phyloP scores from a whole-genome alignment of 2,888 invertebrate genomes.

The Hemicrepidius hirtus region DNA sequence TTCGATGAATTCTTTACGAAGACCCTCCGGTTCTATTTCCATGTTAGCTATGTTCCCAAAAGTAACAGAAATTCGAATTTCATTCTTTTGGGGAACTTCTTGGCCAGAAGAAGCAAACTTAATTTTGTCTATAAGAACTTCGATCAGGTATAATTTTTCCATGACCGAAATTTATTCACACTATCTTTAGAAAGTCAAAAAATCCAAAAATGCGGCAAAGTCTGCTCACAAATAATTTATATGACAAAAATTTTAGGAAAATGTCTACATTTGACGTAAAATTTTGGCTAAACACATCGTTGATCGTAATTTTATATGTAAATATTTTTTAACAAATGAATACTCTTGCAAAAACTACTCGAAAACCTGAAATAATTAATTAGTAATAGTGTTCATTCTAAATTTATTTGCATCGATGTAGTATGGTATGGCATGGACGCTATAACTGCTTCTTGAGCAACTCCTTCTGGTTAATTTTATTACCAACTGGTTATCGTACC shows the following conservation, averaged over 20 bases:
- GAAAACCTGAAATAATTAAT: no score
- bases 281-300: slow-evolving; percentile 5
- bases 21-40: slow-evolving; percentile 73
- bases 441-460: no score
- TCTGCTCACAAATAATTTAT: slow-evolving; percentile 26
- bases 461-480: no score
- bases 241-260: slow-evolving; percentile 38
- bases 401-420: no score
- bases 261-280: slow-evolving; percentile 43
- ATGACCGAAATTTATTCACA: slow-evolving; percentile 29
- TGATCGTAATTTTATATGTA: no score
- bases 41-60: slow-evolving; percentile 74
- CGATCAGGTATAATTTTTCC: slow-evolving; percentile 76
- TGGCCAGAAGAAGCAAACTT: slow-evolving; percentile 68
- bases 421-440: no score
- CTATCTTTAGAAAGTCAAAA: background rate
- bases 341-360: background rate
- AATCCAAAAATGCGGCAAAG: background rate
- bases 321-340: slow-evolving; percentile 40
- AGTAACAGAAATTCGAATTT: slow-evolving; percentile 72
- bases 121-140: slow-evolving; percentile 76
- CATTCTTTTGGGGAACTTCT: slow-evolving; percentile 70
- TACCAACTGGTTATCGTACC: no score
- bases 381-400: no score
- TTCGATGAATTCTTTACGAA: slow-evolving; percentile 53